Conservation (phyloP, 2,888 invertebrate species). For the Cheilosia impressa region DNA sequence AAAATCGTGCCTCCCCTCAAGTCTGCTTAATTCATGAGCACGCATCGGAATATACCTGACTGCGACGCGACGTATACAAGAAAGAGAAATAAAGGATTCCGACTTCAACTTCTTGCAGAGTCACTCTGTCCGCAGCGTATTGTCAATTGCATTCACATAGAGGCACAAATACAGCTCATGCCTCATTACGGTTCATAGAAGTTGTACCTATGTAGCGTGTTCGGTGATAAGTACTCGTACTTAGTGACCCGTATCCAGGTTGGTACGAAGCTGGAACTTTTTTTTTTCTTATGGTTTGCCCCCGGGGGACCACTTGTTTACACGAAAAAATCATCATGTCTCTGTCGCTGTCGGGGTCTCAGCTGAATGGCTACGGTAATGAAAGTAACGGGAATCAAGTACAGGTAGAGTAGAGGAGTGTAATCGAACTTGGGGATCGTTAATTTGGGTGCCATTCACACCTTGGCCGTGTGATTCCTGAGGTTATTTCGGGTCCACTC, state of each 20-base stretch:
- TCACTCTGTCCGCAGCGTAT: slow-evolving; percentile 27
- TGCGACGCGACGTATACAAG: too few relatives aligned
- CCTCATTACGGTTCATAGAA: slow-evolving; percentile 53
- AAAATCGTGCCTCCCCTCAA: slow-evolving; percentile 55
- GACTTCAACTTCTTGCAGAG: slow-evolving; percentile 21
- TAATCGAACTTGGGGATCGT: slow-evolving; percentile 58
- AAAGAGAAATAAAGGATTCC: slow-evolving; percentile 15
- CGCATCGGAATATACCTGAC: slow-evolving; percentile 3
- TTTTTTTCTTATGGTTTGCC: neutral
- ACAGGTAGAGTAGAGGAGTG: slow-evolving; percentile 29
- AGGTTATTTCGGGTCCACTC: slow-evolving; percentile 30
- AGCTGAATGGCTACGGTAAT: slow-evolving; percentile 54
- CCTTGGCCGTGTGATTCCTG: slow-evolving; percentile 49
- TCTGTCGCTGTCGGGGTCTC: slow-evolving; percentile 29
- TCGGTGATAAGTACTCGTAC: slow-evolving; percentile 24
- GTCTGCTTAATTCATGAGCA: slow-evolving; percentile 41
- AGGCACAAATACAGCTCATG: slow-evolving; percentile 11
- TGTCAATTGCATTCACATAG: slow-evolving; percentile 39
- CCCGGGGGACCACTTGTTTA: slow-evolving; percentile 49
- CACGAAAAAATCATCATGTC: slow-evolving; percentile 45
- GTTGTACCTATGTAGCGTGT: slow-evolving; percentile 1
- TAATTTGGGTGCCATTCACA: slow-evolving; percentile 65
- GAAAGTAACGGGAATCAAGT: slow-evolving; percentile 59
- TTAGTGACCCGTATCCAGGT: slow-evolving; percentile 50
- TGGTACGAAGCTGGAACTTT: neutral